A percentile compares a stretch with the other conserved stretches of the same genome.
These are phyloP conservation scores for Scaptomyza pallida DNA, from an alignment of 1,140 invertebrate species.

Conservation along the genomic window DNA sequence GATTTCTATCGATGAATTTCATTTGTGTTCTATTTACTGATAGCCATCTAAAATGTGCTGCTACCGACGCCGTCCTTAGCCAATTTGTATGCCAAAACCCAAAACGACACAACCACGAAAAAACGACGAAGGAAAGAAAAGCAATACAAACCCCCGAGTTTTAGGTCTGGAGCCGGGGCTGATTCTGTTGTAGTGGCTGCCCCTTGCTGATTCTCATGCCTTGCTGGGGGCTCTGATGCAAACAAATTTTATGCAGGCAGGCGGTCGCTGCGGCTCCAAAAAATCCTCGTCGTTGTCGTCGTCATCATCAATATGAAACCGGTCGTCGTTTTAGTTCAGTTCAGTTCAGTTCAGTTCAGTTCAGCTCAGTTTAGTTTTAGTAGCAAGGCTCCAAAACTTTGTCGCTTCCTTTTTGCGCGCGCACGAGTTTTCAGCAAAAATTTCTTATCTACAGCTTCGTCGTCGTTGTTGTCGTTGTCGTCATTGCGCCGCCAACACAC, in stretches of 20 bases:
- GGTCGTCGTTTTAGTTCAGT: constrained; percentile 19
- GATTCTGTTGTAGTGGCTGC: constrained; percentile 9
- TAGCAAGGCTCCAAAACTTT: constrained; percentile 1
- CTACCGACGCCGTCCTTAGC: constrained; percentile 63
- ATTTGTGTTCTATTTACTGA: constrained; percentile 84
- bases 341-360: background rate
- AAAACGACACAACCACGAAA: background rate
- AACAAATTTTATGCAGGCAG: constrained; percentile 77
- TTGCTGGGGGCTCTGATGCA: constrained; percentile 28
- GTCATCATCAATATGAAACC: constrained; percentile 61
- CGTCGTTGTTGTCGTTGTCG: background rate
- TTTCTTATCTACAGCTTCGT: constrained; percentile 67
- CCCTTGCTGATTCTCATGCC: constrained; percentile 41
- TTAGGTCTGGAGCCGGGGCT: background rate
- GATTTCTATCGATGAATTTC: constrained; percentile 83
- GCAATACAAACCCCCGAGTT: background rate
- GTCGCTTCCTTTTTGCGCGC: constrained; percentile 69
- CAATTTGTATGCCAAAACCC: constrained; percentile 66
- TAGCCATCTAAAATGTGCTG: constrained; percentile 80
- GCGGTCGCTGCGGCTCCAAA: constrained; percentile 31
- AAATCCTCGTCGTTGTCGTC: too few relatives aligned
- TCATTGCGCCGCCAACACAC: background rate
- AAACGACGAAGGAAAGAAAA: background rate
- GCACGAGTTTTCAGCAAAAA: constrained; percentile 82
- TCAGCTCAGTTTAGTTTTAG: background rate